phyloP scores from a whole-genome alignment of 2,888 invertebrate genomes.

The Abscondita cerata region DNA sequence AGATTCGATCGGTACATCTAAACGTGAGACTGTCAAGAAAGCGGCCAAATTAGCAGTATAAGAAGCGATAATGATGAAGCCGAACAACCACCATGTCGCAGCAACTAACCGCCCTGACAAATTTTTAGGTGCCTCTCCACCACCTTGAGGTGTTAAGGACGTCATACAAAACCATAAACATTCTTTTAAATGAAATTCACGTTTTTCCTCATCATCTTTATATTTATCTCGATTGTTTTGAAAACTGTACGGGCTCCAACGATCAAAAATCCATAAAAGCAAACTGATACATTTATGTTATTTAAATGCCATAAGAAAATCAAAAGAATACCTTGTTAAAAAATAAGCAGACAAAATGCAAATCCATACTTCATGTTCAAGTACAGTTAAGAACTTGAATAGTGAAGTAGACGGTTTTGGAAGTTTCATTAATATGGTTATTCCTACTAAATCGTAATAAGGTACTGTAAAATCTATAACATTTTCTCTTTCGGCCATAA shows the following conservation, averaged over 20 bases:
- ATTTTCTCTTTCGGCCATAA: slow-evolving; percentile 97
- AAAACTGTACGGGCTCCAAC: slow-evolving; percentile 96
- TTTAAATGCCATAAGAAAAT: background rate
- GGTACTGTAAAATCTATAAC: slow-evolving; percentile 98
- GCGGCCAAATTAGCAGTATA: slow-evolving; percentile 99
- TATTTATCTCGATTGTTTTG: slow-evolving; percentile 94
- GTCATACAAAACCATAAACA: slow-evolving; percentile 99
- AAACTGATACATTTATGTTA: slow-evolving; percentile 64
- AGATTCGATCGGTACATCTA: slow-evolving; percentile 92
- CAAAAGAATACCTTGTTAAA: slow-evolving; percentile 76
- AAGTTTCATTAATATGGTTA: slow-evolving; percentile 94
- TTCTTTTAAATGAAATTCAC: slow-evolving; percentile 94
- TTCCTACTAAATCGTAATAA: slow-evolving; percentile 96
- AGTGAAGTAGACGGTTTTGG: slow-evolving; percentile 89
- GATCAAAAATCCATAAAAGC: slow-evolving; percentile 95
- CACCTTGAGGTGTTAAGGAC: slow-evolving; percentile 93
- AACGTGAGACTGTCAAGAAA: slow-evolving; percentile 90
- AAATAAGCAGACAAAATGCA: slow-evolving; percentile 95
- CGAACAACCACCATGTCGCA: slow-evolving; percentile 99
- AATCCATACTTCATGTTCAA: slow-evolving; percentile 96
- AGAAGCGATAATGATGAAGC: slow-evolving; percentile 98
- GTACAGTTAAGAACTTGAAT: slow-evolving; percentile 94
- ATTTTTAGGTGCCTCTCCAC: slow-evolving; percentile 96
- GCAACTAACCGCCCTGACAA: slow-evolving; percentile 93
- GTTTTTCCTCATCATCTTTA: slow-evolving; percentile 90